A percentile compares a stretch with the other conserved stretches of the same genome.
Evolutionary conservation across 2,888 invertebrate genomes (phyloP).

Genomic region (Troglohyphantes excavatus): DNA sequence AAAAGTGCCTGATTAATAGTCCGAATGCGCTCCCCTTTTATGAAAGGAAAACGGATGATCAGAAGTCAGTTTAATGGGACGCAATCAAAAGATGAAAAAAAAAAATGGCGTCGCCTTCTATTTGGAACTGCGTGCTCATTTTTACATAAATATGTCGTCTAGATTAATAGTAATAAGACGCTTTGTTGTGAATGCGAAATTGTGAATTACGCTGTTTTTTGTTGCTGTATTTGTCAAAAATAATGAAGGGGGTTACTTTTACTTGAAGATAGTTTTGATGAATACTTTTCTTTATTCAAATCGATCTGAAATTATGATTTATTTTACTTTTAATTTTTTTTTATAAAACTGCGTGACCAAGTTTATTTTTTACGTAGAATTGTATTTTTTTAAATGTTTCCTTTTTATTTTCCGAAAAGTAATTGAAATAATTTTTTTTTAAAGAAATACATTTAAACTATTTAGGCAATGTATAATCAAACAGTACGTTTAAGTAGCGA

Average conservation of each 20-base stretch:
- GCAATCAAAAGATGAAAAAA: constrained; percentile 27
- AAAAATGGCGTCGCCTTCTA: not conserved
- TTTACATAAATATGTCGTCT: constrained; percentile 2
- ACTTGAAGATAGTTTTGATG: not conserved
- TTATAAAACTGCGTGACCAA: no score
- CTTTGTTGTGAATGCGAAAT: constrained; percentile 23
- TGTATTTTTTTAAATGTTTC: no score
- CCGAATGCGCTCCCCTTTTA: constrained; percentile 19
- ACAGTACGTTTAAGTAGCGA: no score
- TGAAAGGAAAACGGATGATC: constrained; percentile 36
- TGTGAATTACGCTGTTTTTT: not conserved
- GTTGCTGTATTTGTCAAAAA: not conserved
- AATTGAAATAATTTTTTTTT: no score
- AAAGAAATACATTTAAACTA: no score
- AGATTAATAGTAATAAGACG: constrained; percentile 17
- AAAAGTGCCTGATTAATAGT: constrained; percentile 46
- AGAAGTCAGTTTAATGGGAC: constrained; percentile 26
- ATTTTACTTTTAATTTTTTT: no score
- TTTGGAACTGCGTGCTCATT: not conserved
- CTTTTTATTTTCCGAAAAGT: no score
- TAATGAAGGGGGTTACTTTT: not conserved
- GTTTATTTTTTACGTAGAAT: no score
- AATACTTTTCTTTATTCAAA: not conserved
- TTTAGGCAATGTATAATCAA: no score
- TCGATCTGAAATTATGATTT: no score